Base-by-base conservation (phyloP, 2,888 invertebrate genomes). In the Ophion obscuratus region DNA sequence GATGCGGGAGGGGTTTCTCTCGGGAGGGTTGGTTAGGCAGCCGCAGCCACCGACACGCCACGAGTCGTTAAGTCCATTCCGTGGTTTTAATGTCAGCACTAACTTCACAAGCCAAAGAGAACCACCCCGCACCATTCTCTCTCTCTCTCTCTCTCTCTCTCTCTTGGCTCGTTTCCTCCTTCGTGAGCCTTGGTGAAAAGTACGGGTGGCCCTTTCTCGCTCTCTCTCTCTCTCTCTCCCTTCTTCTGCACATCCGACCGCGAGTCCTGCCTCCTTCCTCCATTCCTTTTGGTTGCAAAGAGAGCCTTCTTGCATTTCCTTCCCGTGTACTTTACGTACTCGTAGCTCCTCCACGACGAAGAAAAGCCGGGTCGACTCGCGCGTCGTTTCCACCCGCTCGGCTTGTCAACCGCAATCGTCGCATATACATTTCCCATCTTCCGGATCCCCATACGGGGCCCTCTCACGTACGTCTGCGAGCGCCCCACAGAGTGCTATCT, bases 31-130 rank as follows among this genome's bases (percentile, higher is more conserved):
- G 87, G 89, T 88, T 87, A 88, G 88, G 86, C 85, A 88, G 88
- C 88, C 90, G 83, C 89, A 89, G 90, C 89, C 89, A 89, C 89
- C 90, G 89, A 91, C 91, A 90, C 90, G 91, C 90, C 90, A 91
- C 91, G 90, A 91, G 91, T 91, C 91, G 91, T 91, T 91, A 91
- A 92, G 91, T 90, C 91, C 91, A 91, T 91, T 92, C 90, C 89
- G 90, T 90, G 91, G 91, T 91, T 91, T 91, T 92, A 91, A 92
- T 91, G 91, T 90, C 91, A 89, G 91, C 91, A 91, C 89, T 92
- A 92, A 90, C 89, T 91, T 91, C 88, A 88, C 88, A 83, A 90
- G 88, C 89, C 87, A 75, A 84, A 78, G 87, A 74, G 71, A 70
- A 61, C 71, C 62, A 31, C 20, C 67, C 67, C 61, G 53, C 44